phyloP scores from a whole-genome alignment of 2,113 vertebrate genomes.

The Oplegnathus fasciatus region DNA sequence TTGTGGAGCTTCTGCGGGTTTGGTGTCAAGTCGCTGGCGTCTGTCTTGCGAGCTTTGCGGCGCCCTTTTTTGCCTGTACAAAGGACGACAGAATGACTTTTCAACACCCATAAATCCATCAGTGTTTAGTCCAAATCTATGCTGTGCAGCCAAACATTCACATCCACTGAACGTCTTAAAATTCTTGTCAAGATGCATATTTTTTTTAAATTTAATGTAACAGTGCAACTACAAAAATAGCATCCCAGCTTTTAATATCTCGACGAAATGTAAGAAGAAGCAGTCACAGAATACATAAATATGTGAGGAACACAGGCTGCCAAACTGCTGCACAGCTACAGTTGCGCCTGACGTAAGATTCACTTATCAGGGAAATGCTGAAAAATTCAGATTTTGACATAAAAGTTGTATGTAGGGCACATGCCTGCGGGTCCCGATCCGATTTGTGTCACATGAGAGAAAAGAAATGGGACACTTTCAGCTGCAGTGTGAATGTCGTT shows the following conservation, averaged over 20 bases:
- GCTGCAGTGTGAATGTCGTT: conserved; percentile 2
- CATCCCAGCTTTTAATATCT: neutral
- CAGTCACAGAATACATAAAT: neutral
- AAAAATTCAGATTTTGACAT: conserved; percentile 49
- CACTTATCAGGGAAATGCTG: conserved; percentile 4
- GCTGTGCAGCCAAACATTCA: neutral
- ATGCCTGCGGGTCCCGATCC: conserved; percentile 45
- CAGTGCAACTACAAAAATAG: neutral
- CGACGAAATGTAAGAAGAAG: neutral
- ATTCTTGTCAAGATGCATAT: neutral
- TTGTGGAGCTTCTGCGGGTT: conserved; percentile 85
- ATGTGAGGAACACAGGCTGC: neutral
- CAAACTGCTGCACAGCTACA: neutral
- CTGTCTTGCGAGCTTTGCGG: conserved; percentile 84
- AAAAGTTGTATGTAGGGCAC: conserved; percentile 66
- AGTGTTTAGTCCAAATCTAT: neutral
- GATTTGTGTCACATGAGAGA: conserved; percentile 40
- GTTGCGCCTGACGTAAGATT: neutral
- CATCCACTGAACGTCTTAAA: neutral
- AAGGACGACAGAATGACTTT: neutral
- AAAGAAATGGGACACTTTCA: conserved; percentile 47
- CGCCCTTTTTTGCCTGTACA: conserved; percentile 81
- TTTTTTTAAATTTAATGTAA: neutral
- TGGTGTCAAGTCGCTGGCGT: conserved; percentile 85
- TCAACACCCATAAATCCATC: neutral